These are phyloP conservation scores for Cephonodes hylas DNA, from an alignment of 2,888 invertebrate genomes.

Conservation along the genomic window DNA sequence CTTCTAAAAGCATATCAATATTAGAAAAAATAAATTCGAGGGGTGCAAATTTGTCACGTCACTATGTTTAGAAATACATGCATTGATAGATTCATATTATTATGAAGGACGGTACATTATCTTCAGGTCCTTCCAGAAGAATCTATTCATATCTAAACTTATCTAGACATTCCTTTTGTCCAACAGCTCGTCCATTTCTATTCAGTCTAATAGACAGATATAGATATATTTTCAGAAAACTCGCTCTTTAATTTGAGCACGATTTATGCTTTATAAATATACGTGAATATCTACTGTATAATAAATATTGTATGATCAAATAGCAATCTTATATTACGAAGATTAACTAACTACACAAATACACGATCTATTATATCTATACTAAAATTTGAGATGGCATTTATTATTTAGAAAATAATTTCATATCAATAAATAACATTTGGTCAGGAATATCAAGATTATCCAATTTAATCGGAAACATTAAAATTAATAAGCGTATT, in stretches of 20 bases:
- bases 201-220: conserved; percentile 45
- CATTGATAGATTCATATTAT: conserved; percentile 25
- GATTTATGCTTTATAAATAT: background rate
- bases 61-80: background rate
- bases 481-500: conserved; percentile 82
- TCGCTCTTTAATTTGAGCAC: conserved; percentile 4
- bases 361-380: conserved; percentile 48
- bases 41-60: background rate
- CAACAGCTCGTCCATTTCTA: conserved; percentile 29
- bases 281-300: background rate
- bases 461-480: conserved; percentile 78
- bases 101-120: conserved; percentile 66
- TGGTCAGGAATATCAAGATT: conserved; percentile 79
- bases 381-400: conserved; percentile 65
- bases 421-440: conserved; percentile 69
- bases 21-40: background rate
- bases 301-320: conserved; percentile 1
- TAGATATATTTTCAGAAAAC: background rate
- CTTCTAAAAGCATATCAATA: too few relatives aligned
- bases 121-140: conserved; percentile 43
- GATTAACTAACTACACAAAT: conserved; percentile 33
- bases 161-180: conserved; percentile 30
- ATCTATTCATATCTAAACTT: conserved; percentile 22
- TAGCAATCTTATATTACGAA: conserved; percentile 30
- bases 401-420: conserved; percentile 67